A percentile compares a stretch with the other conserved stretches of the same genome.
Conservation (phyloP, 2,113 vertebrate species). For the Pogona vitticeps region DNA sequence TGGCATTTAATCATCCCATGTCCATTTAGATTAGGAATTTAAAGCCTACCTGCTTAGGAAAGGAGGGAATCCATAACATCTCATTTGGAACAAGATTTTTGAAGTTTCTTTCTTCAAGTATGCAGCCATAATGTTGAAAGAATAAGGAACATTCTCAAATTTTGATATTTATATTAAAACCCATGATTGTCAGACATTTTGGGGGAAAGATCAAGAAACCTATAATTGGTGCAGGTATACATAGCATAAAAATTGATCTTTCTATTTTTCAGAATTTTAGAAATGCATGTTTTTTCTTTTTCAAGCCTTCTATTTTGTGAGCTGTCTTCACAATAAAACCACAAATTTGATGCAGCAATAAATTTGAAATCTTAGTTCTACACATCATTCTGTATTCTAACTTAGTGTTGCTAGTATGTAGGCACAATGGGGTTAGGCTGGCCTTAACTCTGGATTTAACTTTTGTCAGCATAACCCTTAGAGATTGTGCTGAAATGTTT, state of each 20-base stretch:
- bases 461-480: neutral
- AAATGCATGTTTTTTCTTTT: neutral
- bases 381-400: no score
- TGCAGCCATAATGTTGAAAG: neutral
- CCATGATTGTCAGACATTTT: neutral
- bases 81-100: neutral
- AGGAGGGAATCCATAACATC: neutral
- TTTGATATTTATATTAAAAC: neutral
- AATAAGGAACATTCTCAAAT: neutral
- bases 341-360: neutral
- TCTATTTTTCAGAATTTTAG: neutral
- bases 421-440: neutral
- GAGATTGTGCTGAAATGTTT: neutral
- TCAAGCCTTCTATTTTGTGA: slow-evolving; percentile 15
- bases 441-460: slow-evolving; percentile 19
- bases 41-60: neutral
- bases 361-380: neutral
- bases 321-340: slow-evolving; percentile 17
- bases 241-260: neutral
- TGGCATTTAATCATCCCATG: neutral
- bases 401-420: slow-evolving; percentile 5
- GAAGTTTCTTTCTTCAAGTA: neutral
- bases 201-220: neutral
- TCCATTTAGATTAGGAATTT: neutral
- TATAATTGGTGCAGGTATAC: neutral